phyloP scores from a whole-genome alignment of 2,797 vertebrate genomes.

The Crenichthys baileyi region DNA sequence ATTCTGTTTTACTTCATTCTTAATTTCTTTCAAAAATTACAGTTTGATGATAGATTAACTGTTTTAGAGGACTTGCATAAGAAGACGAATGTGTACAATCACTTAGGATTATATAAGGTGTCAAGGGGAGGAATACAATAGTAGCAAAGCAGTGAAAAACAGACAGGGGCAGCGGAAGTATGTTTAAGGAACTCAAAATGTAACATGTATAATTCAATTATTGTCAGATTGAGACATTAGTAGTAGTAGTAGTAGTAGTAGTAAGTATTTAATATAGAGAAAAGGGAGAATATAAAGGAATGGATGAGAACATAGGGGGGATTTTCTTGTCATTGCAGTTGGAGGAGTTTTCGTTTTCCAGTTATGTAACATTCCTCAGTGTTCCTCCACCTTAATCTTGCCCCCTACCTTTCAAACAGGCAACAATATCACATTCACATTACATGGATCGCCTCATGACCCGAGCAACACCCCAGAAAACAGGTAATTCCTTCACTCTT shows the following conservation, averaged over 20 bases:
- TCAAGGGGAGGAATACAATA: conserved; percentile 17
- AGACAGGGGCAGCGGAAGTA: conserved; percentile 8
- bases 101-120: conserved; percentile 21
- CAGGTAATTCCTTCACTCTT: conserved; percentile 24
- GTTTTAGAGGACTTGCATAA: neutral
- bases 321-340: conserved; percentile 38
- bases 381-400: conserved; percentile 16
- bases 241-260: too few relatives aligned
- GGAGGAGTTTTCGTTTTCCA: conserved; percentile 40
- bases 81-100: neutral
- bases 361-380: conserved; percentile 55
- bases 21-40: neutral
- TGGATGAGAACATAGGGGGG: conserved; percentile 42
- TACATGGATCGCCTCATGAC: conserved; percentile 46
- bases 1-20: neutral
- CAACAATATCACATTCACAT: conserved; percentile 44
- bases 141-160: conserved; percentile 13
- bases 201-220: conserved; percentile 18
- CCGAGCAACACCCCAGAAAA: conserved; percentile 31
- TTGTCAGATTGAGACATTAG: neutral
- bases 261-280: neutral
- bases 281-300: conserved; percentile 21
- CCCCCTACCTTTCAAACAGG: conserved; percentile 10
- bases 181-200: conserved; percentile 4
- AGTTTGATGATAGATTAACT: neutral